phyloP scores from a whole-genome alignment of 2,888 invertebrate genomes.

The Drosophila borealis region DNA sequence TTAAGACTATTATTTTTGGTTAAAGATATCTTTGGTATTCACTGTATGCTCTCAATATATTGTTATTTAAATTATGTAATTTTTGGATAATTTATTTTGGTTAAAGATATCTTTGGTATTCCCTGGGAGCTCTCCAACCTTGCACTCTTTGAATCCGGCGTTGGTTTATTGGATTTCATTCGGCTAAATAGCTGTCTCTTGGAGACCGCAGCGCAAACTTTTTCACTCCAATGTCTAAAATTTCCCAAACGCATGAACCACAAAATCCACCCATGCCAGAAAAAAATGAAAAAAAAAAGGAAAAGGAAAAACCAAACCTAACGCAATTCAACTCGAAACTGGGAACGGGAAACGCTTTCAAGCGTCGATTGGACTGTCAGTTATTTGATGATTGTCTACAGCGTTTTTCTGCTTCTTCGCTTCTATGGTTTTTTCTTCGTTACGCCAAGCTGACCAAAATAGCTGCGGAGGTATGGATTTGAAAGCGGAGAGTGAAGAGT shows the following conservation, averaged over 20 bases:
- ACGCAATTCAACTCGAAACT: constrained; percentile 29
- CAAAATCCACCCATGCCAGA: constrained; percentile 2
- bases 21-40: no score
- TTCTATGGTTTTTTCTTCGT: constrained; percentile 36
- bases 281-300: neutral
- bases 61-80: neutral
- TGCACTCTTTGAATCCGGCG: neutral
- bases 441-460: constrained; percentile 61
- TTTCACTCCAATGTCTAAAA: constrained; percentile 4
- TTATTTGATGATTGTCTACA: constrained; percentile 64
- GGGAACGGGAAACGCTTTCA: constrained; percentile 40
- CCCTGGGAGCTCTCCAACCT: neutral
- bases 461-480: constrained; percentile 23
- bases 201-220: constrained; percentile 28
- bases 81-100: neutral
- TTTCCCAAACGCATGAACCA: constrained; percentile 4
- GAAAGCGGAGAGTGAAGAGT: constrained; percentile 4
- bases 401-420: constrained; percentile 44
- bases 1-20: no score
- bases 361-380: constrained; percentile 67
- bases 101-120: neutral
- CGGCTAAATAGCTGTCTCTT: constrained; percentile 10
- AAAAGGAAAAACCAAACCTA: constrained; percentile 12
- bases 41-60: neutral
- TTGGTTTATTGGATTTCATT: constrained; percentile 5